Evolutionary conservation across 2,113 vertebrate species (phyloP).

Genomic region (Salvelinus fontinalis): DNA sequence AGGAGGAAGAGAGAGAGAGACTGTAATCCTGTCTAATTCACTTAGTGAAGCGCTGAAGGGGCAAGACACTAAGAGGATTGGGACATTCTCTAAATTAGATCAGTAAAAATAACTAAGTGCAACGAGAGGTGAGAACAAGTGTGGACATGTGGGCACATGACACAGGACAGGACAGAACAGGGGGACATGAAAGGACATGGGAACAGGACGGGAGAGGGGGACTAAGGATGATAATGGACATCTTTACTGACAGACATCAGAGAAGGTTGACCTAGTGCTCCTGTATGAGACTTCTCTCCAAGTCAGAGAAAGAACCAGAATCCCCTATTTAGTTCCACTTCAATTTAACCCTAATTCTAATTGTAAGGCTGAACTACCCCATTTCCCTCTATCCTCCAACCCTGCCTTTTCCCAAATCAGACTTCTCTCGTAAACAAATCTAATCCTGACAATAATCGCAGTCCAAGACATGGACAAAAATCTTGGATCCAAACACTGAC

Average conservation of each 20-base stretch:
- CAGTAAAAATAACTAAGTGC: slow-evolving; percentile 80
- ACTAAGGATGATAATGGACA: not conserved
- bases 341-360: no score
- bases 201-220: not conserved
- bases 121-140: slow-evolving; percentile 48
- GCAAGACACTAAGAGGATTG: slow-evolving; percentile 83
- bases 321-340: no score
- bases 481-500: slow-evolving; percentile 63
- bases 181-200: not conserved
- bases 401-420: not conserved
- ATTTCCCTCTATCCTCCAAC: no score
- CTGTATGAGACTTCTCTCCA: no score
- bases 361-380: no score
- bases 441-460: slow-evolving; percentile 60
- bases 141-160: slow-evolving; percentile 26
- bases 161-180: not conserved
- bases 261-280: no score
- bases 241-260: not conserved
- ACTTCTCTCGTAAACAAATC: slow-evolving; percentile 1
- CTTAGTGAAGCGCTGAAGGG: slow-evolving; percentile 79
- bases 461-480: slow-evolving; percentile 54
- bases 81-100: slow-evolving; percentile 86
- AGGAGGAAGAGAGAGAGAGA: slow-evolving; percentile 34
- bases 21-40: slow-evolving; percentile 84
- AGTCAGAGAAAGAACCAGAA: no score